A percentile compares a stretch with the other conserved stretches of the same genome.
These are phyloP conservation scores for Burhinus oedicnemus DNA, from an alignment of 2,113 vertebrate species.

Conservation along the genomic window DNA sequence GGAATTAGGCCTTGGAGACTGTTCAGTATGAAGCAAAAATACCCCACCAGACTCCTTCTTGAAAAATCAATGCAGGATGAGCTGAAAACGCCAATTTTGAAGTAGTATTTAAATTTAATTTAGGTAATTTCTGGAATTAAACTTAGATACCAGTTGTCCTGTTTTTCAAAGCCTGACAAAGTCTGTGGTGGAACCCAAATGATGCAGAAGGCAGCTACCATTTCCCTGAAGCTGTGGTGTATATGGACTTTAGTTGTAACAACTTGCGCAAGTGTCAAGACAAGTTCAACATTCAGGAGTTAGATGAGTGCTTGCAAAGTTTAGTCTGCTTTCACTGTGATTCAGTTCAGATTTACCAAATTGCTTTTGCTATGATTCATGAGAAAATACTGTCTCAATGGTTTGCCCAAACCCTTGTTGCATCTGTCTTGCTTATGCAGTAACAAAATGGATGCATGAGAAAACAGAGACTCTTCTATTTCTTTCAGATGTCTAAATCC, in stretches of 20 bases:
- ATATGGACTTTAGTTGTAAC: too few species aligned
- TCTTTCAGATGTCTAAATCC: slow-evolving; percentile 96
- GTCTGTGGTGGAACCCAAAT: background rate
- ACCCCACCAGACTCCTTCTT: background rate
- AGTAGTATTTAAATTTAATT: background rate
- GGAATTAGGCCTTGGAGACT: background rate
- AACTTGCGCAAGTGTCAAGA: too few species aligned
- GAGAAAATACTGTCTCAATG: background rate
- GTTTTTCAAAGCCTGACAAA: background rate
- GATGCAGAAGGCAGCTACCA: background rate
- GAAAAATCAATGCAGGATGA: background rate
- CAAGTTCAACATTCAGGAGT: background rate
- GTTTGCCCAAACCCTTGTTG: background rate
- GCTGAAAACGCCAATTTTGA: background rate
- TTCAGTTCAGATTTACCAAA: background rate
- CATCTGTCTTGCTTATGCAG: background rate
- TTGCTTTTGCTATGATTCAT: background rate
- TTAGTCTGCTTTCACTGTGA: background rate
- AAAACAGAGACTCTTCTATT: background rate
- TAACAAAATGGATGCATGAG: background rate
- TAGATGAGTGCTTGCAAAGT: background rate
- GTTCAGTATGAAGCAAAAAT: background rate
- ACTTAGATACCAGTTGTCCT: background rate
- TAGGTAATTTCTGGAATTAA: background rate
- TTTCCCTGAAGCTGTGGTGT: background rate